phyloP scores from a whole-genome alignment of 37 sponge, comb jelly and placozoan genomes.

The Trichoplax adhaerens region DNA sequence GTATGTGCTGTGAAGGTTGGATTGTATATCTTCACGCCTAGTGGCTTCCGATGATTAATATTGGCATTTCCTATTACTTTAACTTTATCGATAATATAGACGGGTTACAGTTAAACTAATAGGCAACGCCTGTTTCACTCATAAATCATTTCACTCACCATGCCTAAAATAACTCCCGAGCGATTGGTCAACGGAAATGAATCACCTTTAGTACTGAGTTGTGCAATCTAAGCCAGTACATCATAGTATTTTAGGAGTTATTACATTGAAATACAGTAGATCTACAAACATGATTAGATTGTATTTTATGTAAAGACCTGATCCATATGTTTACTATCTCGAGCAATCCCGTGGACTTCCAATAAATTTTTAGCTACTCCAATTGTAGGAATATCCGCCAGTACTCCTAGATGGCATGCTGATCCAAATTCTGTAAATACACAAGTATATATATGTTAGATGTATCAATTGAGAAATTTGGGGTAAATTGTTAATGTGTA shows the following conservation, averaged over 20 bases:
- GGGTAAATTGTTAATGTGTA: too few species aligned
- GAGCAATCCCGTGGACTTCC: slow-evolving; percentile 56
- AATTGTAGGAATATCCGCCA: slow-evolving; percentile 70
- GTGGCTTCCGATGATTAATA: not conserved
- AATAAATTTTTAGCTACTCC: slow-evolving; percentile 87
- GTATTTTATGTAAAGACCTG: not conserved
- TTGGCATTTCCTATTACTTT: too few species aligned
- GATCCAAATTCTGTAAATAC: slow-evolving; percentile 57
- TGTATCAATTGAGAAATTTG: too few species aligned
- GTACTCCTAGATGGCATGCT: slow-evolving; percentile 85
- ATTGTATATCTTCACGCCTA: not conserved
- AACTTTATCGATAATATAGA: too few species aligned
- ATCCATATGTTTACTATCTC: slow-evolving; percentile 24
- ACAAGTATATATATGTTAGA: too few species aligned
- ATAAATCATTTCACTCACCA: slow-evolving; percentile 2
- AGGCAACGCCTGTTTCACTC: too few species aligned
- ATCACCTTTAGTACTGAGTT: slow-evolving; percentile 46
- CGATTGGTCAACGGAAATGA: slow-evolving; percentile 37
- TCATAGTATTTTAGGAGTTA: not conserved
- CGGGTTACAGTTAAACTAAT: too few species aligned
- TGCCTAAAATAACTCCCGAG: slow-evolving; percentile 51
- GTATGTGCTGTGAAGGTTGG: not conserved
- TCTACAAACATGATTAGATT: not conserved
- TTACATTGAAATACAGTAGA: not conserved
- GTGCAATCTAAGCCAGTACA: not conserved